Evolutionary conservation across 2,797 vertebrate genomes (phyloP).

Genomic region (Cephalopachus bancanus): DNA sequence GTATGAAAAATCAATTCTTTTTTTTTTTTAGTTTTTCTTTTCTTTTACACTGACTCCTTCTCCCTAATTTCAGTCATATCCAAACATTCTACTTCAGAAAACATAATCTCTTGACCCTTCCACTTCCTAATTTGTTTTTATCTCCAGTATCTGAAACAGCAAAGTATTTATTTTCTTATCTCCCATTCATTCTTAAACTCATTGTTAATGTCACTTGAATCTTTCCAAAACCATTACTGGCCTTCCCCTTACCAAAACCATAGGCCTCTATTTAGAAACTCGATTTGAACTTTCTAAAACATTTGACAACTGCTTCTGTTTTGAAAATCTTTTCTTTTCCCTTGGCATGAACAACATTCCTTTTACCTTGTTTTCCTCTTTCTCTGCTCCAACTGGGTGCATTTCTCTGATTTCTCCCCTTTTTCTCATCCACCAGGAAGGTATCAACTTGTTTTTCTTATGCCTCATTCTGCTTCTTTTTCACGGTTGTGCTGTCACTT

Average conservation of each 20-base stretch:
- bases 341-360: background rate
- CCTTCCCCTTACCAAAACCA: background rate
- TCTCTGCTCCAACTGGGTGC: background rate
- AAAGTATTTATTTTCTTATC: background rate
- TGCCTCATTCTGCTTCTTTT: background rate
- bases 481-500: background rate
- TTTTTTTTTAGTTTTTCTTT: background rate
- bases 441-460: background rate
- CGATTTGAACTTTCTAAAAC: background rate
- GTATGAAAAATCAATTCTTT: background rate
- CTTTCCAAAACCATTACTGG: conserved; percentile 27
- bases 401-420: background rate
- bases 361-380: background rate
- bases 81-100: background rate
- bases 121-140: conserved; percentile 48
- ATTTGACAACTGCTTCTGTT: background rate
- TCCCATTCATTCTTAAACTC: background rate
- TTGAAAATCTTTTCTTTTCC: background rate
- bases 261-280: background rate
- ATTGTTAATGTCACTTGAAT: background rate
- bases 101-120: background rate
- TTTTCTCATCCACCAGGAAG: background rate
- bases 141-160: conserved; percentile 29
- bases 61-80: background rate
- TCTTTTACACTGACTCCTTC: background rate